Base-by-base conservation (phyloP, 1,140 invertebrate species). In the Hestina assimilis region DNA sequence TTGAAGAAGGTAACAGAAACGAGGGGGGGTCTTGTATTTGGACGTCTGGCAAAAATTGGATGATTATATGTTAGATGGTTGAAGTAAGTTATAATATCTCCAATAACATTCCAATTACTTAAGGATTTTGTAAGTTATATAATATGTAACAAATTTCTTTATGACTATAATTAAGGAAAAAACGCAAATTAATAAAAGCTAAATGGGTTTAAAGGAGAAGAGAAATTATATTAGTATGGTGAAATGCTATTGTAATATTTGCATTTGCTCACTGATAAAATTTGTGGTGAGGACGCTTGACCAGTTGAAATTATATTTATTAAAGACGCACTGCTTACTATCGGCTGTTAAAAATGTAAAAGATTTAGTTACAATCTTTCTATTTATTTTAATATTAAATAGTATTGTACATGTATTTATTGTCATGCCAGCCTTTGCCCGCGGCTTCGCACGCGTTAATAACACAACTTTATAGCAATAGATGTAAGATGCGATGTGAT, bases 231-330 rank as follows among this genome's bases (percentile, higher is more conserved):
- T 59, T 59, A 59, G 56, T 59, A 46, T 29, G 31, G 65, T 58
- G 50, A 53, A 64, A 60, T 63, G 58, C 57, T 66, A 58, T 42
- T 65, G 46, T 64, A 72, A 63, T 64, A 66, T 61, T 57, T 68
- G 29, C 48, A 72, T 66, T 66, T 84, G 80, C 82, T 85, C 84
- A 85, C 84, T 65, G 82, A 79, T 65, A 84, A 69, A 52, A 85
- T 80, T 58, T 87, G 82, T 52, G 84, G 84, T 21, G 84, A 84
- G 12, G 82, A 83, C 21, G 84, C 84, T 72, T 87, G 84, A 28
- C 84, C 84, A 26, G 82, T 87, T 14, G 84, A 87, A 74, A 87
- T 87, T 63, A 87, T 87, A 75, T 87, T 87, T 75, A 87, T 86
- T 58, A 87, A 69, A 48, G 84, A 83, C 42, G 77, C 81, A 77